A percentile compares a stretch with the other conserved stretches of the same genome.
Evolutionary conservation across 2,797 vertebrate species (phyloP).

Genomic region (Atherinosoma microstoma): DNA sequence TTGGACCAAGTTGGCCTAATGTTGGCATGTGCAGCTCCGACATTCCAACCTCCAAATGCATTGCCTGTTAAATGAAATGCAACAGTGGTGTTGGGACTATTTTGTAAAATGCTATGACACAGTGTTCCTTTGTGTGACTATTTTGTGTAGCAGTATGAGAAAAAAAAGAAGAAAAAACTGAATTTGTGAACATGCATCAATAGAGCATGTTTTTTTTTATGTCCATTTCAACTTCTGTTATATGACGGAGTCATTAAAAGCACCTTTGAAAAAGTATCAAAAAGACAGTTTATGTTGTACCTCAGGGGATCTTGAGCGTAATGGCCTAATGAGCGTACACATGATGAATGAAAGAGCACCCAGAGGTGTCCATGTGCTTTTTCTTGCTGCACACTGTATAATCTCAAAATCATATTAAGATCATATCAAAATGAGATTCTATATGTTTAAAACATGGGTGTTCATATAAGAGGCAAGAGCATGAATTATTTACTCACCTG

Average conservation of each 20-base stretch:
- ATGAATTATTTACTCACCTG: neutral
- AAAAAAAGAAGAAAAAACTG: too few species aligned
- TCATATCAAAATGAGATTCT: slow-evolving; percentile 3
- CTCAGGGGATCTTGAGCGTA: slow-evolving; percentile 61
- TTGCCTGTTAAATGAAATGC: too few species aligned
- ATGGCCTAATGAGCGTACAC: neutral
- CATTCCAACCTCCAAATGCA: too few species aligned
- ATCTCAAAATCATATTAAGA: neutral
- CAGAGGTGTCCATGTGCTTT: neutral
- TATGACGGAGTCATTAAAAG: neutral
- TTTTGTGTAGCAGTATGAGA: too few species aligned
- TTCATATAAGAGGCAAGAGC: neutral
- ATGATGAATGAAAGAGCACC: neutral
- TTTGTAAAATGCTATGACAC: too few species aligned
- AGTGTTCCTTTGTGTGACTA: too few species aligned
- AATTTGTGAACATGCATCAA: too few species aligned
- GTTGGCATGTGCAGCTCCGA: too few species aligned
- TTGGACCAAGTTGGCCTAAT: neutral
- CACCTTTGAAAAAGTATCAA: neutral
- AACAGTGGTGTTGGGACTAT: too few species aligned
- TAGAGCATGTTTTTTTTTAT: too few species aligned
- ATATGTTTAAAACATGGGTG: neutral
- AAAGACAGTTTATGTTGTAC: slow-evolving; percentile 7
- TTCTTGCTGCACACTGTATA: neutral
- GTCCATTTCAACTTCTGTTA: neutral